A percentile compares a stretch with the other conserved stretches of the same genome.
phyloP scores from a whole-genome alignment of 2,113 vertebrate genomes.

The Nibea coibor region DNA sequence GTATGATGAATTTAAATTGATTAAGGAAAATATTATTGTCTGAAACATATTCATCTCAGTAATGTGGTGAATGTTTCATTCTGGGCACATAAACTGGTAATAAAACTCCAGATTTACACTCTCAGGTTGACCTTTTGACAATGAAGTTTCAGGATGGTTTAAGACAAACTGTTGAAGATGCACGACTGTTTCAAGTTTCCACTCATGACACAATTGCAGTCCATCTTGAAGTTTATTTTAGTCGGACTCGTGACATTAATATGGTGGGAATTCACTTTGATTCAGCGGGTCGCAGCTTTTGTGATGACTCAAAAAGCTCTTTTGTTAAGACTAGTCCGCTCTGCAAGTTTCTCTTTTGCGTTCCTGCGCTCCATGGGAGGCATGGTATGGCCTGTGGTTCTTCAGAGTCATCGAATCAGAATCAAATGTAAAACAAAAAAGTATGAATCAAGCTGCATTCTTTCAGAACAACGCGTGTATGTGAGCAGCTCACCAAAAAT shows the following conservation, averaged over 20 bases:
- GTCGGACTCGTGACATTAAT: constrained; percentile 64
- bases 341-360: constrained; percentile 53
- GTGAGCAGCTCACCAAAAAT: neutral
- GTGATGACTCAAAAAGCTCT: constrained; percentile 52
- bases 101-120: neutral
- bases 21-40: constrained; percentile 4
- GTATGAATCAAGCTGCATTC: constrained; percentile 15
- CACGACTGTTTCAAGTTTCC: constrained; percentile 54
- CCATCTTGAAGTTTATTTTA: constrained; percentile 44
- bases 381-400: constrained; percentile 34
- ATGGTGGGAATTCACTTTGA: constrained; percentile 68
- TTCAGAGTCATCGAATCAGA: constrained; percentile 26
- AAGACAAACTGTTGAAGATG: constrained; percentile 28
- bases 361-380: constrained; percentile 50
- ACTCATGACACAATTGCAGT: constrained; percentile 20
- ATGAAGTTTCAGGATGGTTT: constrained; percentile 33
- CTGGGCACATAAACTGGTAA: neutral
- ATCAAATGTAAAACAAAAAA: constrained; percentile 24
- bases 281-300: constrained; percentile 50
- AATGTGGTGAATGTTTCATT: neutral
- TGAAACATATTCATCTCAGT: neutral
- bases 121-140: constrained; percentile 3
- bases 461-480: neutral
- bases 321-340: constrained; percentile 56
- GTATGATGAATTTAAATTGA: constrained; percentile 2